A percentile compares a stretch with the other conserved stretches of the same genome.
These are phyloP conservation scores for Nephila pilipes DNA, from an alignment of 1,140 invertebrate species.

Conservation along the genomic window DNA sequence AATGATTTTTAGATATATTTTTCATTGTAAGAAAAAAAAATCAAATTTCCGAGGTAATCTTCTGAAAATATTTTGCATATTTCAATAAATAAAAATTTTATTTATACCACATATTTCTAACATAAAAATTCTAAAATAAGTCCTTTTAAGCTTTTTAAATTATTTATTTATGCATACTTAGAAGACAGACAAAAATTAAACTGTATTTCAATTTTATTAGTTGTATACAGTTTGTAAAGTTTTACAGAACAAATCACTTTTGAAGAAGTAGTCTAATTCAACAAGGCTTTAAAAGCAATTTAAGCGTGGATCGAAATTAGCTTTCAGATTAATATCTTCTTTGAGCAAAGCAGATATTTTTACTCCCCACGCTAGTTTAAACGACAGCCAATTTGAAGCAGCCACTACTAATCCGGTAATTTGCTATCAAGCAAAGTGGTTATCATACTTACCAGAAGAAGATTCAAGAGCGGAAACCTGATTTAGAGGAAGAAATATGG, in stretches of 20 bases:
- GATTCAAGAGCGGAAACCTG: conserved; percentile 32
- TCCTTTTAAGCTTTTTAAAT: too few species aligned
- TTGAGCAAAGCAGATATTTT: conserved; percentile 21
- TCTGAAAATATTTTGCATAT: too few species aligned
- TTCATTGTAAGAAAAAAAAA: too few species aligned
- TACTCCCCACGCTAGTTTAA: conserved; percentile 8
- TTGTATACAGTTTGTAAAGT: too few species aligned
- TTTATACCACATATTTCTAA: too few species aligned
- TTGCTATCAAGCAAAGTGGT: conserved; percentile 54
- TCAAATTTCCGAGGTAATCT: too few species aligned
- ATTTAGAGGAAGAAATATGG: conserved; percentile 61
- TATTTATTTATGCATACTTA: too few species aligned
- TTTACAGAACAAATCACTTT: neutral
- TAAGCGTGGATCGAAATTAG: conserved; percentile 6
- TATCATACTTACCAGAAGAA: conserved; percentile 53
- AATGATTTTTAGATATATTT: too few species aligned
- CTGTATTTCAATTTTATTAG: too few species aligned
- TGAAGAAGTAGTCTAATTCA: neutral
- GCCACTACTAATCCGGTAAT: conserved; percentile 49
- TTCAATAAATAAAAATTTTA: too few species aligned
- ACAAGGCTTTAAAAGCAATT: conserved; percentile 2
- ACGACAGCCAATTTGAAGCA: conserved; percentile 56
- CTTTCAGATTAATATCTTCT: conserved; percentile 38
- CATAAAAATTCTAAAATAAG: too few species aligned
- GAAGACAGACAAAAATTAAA: too few species aligned